phyloP scores from a whole-genome alignment of 2,797 vertebrate genomes.

The Limnodromus scolopaceus region DNA sequence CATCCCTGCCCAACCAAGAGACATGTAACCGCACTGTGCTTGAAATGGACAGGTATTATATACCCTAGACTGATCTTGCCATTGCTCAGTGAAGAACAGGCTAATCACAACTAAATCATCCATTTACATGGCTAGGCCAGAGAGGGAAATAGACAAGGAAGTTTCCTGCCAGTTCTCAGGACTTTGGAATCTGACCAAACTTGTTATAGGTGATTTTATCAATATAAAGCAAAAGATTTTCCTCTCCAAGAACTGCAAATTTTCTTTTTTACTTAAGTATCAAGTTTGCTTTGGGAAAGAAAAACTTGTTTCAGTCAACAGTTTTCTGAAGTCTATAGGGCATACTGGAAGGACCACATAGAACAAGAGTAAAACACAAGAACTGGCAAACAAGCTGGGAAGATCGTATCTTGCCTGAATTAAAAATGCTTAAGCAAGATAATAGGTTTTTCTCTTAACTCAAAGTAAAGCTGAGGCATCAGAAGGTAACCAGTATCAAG shows the following conservation, averaged over 20 bases:
- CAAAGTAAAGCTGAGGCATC: not conserved
- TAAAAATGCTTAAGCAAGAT: not conserved
- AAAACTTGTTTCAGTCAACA: not conserved
- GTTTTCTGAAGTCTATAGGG: not conserved
- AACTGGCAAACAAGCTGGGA: not conserved
- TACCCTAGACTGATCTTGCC: not conserved
- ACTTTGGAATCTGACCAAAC: not conserved
- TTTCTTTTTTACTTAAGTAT: not conserved
- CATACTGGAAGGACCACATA: not conserved
- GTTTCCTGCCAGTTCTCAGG: not conserved
- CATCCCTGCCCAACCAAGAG: not conserved
- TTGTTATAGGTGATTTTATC: not conserved
- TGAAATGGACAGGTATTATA: not conserved
- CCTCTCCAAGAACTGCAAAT: not conserved
- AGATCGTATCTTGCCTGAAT: accelerated
- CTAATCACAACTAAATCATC: not conserved
- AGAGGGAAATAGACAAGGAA: not conserved
- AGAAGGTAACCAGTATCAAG: not conserved
- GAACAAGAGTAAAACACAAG: not conserved
- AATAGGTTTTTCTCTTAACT: not conserved
- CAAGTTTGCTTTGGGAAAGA: not conserved
- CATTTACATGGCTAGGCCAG: not conserved
- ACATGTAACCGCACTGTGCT: not conserved
- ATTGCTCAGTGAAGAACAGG: not conserved
- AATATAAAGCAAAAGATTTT: not conserved